phyloP scores from a whole-genome alignment of 2,888 invertebrate species.

The Pyrgus malvae region DNA sequence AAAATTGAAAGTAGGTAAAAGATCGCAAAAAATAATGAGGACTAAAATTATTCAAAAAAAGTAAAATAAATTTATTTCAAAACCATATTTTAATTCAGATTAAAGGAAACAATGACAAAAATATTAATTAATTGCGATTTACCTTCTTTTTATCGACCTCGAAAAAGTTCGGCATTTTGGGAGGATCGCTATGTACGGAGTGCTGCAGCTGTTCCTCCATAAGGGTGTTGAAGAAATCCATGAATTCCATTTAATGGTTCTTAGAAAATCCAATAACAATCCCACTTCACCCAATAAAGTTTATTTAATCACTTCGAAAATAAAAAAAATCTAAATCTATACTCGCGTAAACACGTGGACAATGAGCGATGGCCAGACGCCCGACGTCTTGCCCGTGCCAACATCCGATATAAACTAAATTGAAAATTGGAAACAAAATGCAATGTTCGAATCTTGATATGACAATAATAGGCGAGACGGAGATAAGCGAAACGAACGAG shows the following conservation, averaged over 20 bases:
- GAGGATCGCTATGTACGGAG: conserved; percentile 53
- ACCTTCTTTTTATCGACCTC: conserved; percentile 77
- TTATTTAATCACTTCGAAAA: conserved; percentile 41
- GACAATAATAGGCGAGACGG: conserved; percentile 79
- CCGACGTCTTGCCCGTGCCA: conserved; percentile 76
- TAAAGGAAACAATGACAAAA: neutral
- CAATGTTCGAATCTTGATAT: conserved; percentile 80
- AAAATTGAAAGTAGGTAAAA: no score
- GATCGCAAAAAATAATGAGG: no score
- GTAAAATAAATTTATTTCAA: neutral
- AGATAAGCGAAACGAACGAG: conserved; percentile 52
- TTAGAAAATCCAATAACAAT: conserved; percentile 42
- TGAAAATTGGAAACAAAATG: conserved; percentile 81
- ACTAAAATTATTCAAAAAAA: no score
- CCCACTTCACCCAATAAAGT: conserved; percentile 43
- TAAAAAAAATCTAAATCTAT: conserved; percentile 39
- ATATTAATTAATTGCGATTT: conserved; percentile 27
- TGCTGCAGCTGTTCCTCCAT: conserved; percentile 64
- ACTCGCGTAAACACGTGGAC: conserved; percentile 66
- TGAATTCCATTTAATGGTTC: conserved; percentile 63
- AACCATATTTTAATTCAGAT: neutral
- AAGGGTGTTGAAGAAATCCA: conserved; percentile 67
- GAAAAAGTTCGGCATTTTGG: conserved; percentile 73
- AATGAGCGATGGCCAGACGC: conserved; percentile 60
- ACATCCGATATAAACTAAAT: conserved; percentile 81